Evolutionary conservation across 2,888 invertebrate species (phyloP).

Genomic region (Brachyptera putata): DNA sequence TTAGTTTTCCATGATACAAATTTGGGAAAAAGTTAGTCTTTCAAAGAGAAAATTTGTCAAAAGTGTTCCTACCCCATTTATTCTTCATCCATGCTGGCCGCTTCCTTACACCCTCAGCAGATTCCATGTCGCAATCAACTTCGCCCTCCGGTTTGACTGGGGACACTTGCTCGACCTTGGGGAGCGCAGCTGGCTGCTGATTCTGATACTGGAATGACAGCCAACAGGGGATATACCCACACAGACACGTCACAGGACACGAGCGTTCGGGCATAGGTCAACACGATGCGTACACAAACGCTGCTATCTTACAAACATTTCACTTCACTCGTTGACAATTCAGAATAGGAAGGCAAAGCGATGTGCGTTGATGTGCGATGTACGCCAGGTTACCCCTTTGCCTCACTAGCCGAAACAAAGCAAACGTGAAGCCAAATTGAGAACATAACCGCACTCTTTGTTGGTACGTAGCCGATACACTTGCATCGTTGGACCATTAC

Average conservation of each 20-base stretch:
- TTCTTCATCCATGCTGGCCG: slow-evolving; percentile 30
- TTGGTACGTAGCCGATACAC: slow-evolving; percentile 13
- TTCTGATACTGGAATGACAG: slow-evolving; percentile 39
- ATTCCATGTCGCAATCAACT: neutral
- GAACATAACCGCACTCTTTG: slow-evolving; percentile 28
- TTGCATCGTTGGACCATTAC: slow-evolving; percentile 31
- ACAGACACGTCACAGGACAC: slow-evolving; percentile 34
- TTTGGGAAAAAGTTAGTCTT: too few species aligned
- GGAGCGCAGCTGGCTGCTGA: slow-evolving; percentile 36
- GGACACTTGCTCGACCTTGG: slow-evolving; percentile 5
- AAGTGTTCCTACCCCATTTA: too few species aligned
- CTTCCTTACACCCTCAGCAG: neutral
- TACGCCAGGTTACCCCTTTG: slow-evolving; percentile 5
- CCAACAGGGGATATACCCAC: slow-evolving; percentile 35
- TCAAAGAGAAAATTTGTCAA: too few species aligned
- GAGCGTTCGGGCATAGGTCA: slow-evolving; percentile 33
- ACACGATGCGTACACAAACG: slow-evolving; percentile 18
- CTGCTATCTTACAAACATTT: slow-evolving; percentile 12
- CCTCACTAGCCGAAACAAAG: slow-evolving; percentile 16
- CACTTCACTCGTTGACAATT: slow-evolving; percentile 13
- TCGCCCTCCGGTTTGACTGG: neutral
- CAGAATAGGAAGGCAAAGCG: slow-evolving; percentile 12
- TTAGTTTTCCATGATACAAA: too few species aligned
- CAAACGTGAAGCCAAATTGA: slow-evolving; percentile 27
- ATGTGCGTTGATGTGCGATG: slow-evolving; percentile 1